Conservation (phyloP, 2,113 vertebrate genomes). For the Dasyurus viverrinus region DNA sequence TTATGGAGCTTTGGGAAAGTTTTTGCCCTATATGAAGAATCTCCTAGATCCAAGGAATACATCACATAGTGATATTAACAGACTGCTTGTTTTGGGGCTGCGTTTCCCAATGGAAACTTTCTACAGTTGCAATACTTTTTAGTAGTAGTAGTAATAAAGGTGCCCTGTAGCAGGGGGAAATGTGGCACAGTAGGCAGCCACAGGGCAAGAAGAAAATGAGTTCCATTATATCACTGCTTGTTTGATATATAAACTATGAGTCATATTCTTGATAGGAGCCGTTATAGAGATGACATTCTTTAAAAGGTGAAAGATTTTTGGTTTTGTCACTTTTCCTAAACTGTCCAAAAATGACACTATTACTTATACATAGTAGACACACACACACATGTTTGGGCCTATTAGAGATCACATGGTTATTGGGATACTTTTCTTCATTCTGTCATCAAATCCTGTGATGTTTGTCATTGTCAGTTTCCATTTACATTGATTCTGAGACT, state of each 20-base stretch:
- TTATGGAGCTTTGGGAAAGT: not conserved
- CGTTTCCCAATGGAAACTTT: not conserved
- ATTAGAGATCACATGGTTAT: conserved; percentile 38
- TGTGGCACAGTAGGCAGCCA: not conserved
- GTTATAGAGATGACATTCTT: not conserved
- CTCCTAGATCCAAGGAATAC: not conserved
- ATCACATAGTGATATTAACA: not conserved
- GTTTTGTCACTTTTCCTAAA: conserved; percentile 33
- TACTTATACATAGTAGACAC: not conserved
- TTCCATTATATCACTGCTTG: not conserved
- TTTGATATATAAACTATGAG: not conserved
- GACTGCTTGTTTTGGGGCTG: not conserved
- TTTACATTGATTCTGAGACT: not conserved
- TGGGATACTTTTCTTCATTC: conserved; percentile 35
- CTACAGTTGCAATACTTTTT: not conserved
- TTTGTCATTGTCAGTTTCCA: not conserved
- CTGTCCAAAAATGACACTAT: conserved; percentile 37
- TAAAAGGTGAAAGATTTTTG: conserved; percentile 31
- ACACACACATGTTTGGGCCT: not conserved
- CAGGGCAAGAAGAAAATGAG: conserved; percentile 1
- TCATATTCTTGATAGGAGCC: conserved; percentile 16
- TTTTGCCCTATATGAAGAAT: not conserved
- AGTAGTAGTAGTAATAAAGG: not conserved
- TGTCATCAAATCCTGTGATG: conserved; percentile 17
- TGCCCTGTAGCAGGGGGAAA: not conserved